Base-by-base conservation (phyloP, 2,113 vertebrate genomes). In the Crotalus tigris region DNA sequence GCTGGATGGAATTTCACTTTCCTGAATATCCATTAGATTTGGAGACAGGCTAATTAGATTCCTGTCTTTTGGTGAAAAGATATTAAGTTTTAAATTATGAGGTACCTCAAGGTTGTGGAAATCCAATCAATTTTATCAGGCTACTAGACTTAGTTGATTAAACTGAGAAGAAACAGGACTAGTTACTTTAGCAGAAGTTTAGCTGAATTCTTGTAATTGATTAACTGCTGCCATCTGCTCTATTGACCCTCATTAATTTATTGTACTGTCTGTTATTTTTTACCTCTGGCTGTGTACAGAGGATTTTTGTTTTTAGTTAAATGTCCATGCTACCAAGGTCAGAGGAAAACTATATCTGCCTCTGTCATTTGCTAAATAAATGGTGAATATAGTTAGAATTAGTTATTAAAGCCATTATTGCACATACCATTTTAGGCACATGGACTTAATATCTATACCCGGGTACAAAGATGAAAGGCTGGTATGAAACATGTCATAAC, bases 211-310 rank as follows among this genome's bases (percentile, higher is more conserved):
- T 95, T 95, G 88, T 94, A 96, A 95, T 96, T 95, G 89, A 97
- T 97, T 97, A 97, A 96, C 95, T 96, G 94, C 94, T 96, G 94
- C 91, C 94, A 97, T 92, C 94, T 96, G 90, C 95, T 97, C 96
- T 97, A 90, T 96, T 97, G 97, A 98, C 97, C 95, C 95, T 97
- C 93, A 92, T 94, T 98, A 97, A 97, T 97, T 97, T 96, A 95
- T 97, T 95, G 95, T 90, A 93, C 97, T 95, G 90, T 94, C 95
- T 97, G 94, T 97, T 95, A 96, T 97, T 96, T 92, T 93, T 96
- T 97, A 96, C 97, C 96, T 97, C 92, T 59, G 94, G 46, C 81
- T 0, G 0, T 93, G 88, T 88, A 85, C n/a, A 93, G 86, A 95
- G 89, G 90, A 93, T 96, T 85, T 53, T 5, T 94, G 93, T 95